These are phyloP conservation scores for Heteropelma amictum DNA, from an alignment of 2,888 invertebrate genomes.

Conservation along the genomic window DNA sequence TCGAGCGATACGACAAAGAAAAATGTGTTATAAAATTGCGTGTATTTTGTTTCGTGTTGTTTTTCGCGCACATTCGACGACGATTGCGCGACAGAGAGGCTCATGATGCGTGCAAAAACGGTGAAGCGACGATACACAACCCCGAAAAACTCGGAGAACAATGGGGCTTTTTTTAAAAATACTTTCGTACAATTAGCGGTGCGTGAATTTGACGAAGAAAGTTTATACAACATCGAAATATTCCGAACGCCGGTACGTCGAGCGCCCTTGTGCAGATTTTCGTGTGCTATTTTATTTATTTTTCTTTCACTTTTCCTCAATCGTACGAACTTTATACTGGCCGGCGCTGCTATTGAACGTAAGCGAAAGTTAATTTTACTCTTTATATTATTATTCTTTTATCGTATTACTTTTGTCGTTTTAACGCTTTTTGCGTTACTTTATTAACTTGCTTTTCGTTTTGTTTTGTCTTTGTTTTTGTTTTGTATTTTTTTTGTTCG, in stretches of 20 bases:
- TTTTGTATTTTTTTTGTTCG: slow-evolving; percentile 46
- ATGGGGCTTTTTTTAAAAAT: neutral
- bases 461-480: neutral
- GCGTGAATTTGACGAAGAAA: slow-evolving; percentile 53
- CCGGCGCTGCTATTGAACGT: slow-evolving; percentile 59
- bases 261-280: too few species aligned
- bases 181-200: slow-evolving; percentile 55
- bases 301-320: neutral
- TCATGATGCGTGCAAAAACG: slow-evolving; percentile 1
- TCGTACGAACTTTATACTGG: slow-evolving; percentile 45
- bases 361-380: slow-evolving; percentile 53
- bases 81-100: neutral
- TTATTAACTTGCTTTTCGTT: too few species aligned
- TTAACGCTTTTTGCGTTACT: too few species aligned
- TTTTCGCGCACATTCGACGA: slow-evolving; percentile 18
- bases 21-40: neutral
- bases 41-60: neutral
- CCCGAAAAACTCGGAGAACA: neutral
- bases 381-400: neutral
- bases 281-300: slow-evolving; percentile 6
- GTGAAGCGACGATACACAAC: neutral
- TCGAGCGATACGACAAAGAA: neutral
- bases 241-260: slow-evolving; percentile 33
- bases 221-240: slow-evolving; percentile 39
- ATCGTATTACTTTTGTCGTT: slow-evolving; percentile 32